Conservation (phyloP, 2,113 vertebrate genomes). For the Pontoporia blainvillei region DNA sequence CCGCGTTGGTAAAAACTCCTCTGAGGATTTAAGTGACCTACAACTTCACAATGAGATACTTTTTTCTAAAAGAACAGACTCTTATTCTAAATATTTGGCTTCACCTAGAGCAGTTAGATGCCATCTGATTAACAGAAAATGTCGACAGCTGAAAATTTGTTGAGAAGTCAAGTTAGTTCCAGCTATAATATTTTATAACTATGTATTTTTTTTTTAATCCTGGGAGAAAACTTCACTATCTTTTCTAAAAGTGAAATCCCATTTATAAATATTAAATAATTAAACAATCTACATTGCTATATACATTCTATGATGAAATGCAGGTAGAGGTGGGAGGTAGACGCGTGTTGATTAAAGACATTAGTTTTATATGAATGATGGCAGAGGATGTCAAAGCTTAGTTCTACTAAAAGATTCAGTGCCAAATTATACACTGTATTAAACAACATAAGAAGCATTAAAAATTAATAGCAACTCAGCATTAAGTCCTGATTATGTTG, state of each 20-base stretch:
- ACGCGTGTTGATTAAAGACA: slow-evolving; percentile 69
- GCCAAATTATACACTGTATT: slow-evolving; percentile 75
- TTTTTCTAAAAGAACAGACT: slow-evolving; percentile 42
- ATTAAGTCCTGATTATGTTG: slow-evolving; percentile 74
- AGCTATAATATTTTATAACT: not conserved
- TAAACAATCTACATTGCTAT: slow-evolving; percentile 66
- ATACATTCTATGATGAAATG: not conserved
- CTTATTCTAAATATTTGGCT: slow-evolving; percentile 41
- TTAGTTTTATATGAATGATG: slow-evolving; percentile 75
- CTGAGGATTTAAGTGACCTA: slow-evolving; percentile 17
- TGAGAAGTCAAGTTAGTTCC: slow-evolving; percentile 44
- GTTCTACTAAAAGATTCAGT: slow-evolving; percentile 73
- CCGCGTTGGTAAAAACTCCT: not conserved
- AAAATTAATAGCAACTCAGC: slow-evolving; percentile 76
- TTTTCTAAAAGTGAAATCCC: slow-evolving; percentile 62
- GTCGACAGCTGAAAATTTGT: slow-evolving; percentile 50
- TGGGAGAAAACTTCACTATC: not conserved
- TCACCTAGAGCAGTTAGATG: slow-evolving; percentile 42
- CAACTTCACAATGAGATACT: slow-evolving; percentile 43
- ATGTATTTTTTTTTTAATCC: not conserved
- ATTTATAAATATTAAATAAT: slow-evolving; percentile 60
- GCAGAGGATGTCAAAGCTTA: slow-evolving; percentile 70
- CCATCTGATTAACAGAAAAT: slow-evolving; percentile 65
- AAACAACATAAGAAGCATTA: slow-evolving; percentile 76
- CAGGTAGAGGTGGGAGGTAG: not conserved